phyloP scores from a whole-genome alignment of 2,113 vertebrate species.

The Paramisgurnus dabryanus region DNA sequence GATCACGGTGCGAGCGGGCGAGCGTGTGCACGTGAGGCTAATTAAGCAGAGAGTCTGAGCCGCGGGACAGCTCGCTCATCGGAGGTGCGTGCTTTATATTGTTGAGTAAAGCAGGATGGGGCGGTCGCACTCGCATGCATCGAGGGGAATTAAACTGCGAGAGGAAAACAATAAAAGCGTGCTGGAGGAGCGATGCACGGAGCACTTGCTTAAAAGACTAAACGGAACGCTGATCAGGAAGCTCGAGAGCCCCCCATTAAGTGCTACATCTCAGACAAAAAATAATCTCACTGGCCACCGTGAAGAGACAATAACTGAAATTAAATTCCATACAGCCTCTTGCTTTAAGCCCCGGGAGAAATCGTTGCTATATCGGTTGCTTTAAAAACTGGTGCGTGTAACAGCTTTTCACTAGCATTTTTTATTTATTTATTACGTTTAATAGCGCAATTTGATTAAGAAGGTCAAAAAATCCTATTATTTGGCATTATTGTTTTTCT shows the following conservation, averaged over 20 bases:
- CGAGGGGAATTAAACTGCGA: constrained; percentile 45
- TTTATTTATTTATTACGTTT: constrained; percentile 36
- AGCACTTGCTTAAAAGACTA: constrained; percentile 49
- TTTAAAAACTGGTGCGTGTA: constrained; percentile 9
- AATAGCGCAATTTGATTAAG: constrained; percentile 40
- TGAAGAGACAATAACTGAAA: constrained; percentile 50
- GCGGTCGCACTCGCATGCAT: constrained; percentile 36
- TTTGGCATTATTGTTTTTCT: constrained; percentile 1
- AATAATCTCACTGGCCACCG: constrained; percentile 26
- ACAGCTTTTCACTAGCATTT: neutral
- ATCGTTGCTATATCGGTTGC: constrained; percentile 2
- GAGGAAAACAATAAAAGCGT: constrained; percentile 52
- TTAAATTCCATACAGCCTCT: constrained; percentile 51
- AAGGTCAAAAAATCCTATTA: constrained; percentile 15
- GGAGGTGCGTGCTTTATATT: constrained; percentile 51
- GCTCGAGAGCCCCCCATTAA: constrained; percentile 47
- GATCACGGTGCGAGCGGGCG: constrained; percentile 1
- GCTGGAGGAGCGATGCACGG: constrained; percentile 29
- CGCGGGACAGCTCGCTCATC: constrained; percentile 44
- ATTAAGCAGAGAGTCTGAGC: constrained; percentile 52
- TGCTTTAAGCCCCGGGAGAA: constrained; percentile 37
- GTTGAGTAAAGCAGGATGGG: constrained; percentile 32
- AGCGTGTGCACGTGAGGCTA: constrained; percentile 44
- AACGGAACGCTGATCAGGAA: constrained; percentile 48
- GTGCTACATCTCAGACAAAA: constrained; percentile 36